Evolutionary conservation across 2,888 invertebrate species (phyloP).

Genomic region (Agriopis leucophaearia): DNA sequence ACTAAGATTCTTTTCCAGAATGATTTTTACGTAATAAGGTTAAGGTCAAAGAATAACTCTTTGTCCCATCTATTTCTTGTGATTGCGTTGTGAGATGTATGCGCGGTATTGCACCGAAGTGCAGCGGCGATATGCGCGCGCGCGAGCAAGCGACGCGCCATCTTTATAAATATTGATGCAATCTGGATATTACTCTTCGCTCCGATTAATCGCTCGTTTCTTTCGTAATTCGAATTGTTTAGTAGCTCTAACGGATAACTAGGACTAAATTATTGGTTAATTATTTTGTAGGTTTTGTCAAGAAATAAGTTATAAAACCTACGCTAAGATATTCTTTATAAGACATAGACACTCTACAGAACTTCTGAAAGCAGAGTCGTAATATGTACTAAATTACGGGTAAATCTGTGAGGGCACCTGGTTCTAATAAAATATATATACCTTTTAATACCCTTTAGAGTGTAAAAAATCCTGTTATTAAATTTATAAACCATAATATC

Average conservation of each 20-base stretch:
- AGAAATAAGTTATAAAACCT: no score
- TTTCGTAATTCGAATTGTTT: conserved; percentile 69
- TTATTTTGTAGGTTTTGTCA: no score
- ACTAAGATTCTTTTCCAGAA: background rate
- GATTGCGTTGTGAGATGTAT: conserved; percentile 1
- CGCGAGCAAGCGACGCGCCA: conserved; percentile 61
- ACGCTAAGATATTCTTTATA: no score
- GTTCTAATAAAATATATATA: no score
- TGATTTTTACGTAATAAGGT: background rate
- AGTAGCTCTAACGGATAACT: conserved; percentile 42
- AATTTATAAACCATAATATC: no score
- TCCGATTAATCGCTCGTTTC: conserved; percentile 77
- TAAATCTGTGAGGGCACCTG: no score
- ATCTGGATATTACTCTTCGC: conserved; percentile 73
- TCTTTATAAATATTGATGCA: conserved; percentile 84
- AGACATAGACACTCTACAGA: no score
- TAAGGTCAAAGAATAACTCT: conserved; percentile 10
- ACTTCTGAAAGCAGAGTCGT: no score
- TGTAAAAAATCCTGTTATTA: no score
- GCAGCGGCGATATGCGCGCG: conserved; percentile 71
- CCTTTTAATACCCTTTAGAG: no score
- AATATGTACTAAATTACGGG: no score
- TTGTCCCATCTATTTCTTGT: conserved; percentile 15
- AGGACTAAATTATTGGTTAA: background rate
- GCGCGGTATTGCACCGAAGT: conserved; percentile 55